Evolutionary conservation across 2,888 invertebrate genomes (phyloP).

Genomic region (Crossocerus cetratus): DNA sequence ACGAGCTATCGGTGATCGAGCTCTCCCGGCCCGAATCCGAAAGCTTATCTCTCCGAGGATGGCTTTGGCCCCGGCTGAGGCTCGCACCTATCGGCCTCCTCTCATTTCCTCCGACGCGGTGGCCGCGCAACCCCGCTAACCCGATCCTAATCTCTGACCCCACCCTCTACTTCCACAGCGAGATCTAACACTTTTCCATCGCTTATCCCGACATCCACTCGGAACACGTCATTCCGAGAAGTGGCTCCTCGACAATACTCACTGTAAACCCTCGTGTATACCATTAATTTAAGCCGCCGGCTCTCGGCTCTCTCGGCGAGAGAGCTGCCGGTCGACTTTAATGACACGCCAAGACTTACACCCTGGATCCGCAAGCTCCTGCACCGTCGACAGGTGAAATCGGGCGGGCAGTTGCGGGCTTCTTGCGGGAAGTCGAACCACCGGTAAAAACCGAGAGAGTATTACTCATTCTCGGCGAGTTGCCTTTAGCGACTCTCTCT

Average conservation of each 20-base stretch:
- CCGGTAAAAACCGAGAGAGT: slow-evolving; percentile 26
- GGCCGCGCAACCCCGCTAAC: slow-evolving; percentile 46
- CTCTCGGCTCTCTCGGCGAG: too few species aligned
- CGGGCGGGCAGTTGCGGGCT: background rate
- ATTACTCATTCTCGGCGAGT: slow-evolving; percentile 42
- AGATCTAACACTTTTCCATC: background rate
- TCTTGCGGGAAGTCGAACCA: background rate
- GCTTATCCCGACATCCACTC: background rate
- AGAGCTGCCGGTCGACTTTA: too few species aligned
- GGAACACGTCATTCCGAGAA: background rate
- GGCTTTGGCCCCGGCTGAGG: slow-evolving; percentile 53
- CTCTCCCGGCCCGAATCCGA: slow-evolving; percentile 64
- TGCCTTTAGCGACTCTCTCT: slow-evolving; percentile 39
- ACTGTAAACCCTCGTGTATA: too few species aligned
- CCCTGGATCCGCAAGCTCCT: too few species aligned
- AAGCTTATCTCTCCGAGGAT: slow-evolving; percentile 67
- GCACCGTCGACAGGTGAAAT: background rate
- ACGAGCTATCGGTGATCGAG: slow-evolving; percentile 70
- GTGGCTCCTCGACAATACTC: too few species aligned
- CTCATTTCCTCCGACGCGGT: slow-evolving; percentile 10
- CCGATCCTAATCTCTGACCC: slow-evolving; percentile 58
- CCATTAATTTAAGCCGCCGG: too few species aligned
- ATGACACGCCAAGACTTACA: too few species aligned
- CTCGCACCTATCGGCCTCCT: slow-evolving; percentile 11
- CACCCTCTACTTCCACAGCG: slow-evolving; percentile 17